Evolutionary conservation across 2,113 vertebrate genomes (phyloP).

Genomic region (Tupaia tana): DNA sequence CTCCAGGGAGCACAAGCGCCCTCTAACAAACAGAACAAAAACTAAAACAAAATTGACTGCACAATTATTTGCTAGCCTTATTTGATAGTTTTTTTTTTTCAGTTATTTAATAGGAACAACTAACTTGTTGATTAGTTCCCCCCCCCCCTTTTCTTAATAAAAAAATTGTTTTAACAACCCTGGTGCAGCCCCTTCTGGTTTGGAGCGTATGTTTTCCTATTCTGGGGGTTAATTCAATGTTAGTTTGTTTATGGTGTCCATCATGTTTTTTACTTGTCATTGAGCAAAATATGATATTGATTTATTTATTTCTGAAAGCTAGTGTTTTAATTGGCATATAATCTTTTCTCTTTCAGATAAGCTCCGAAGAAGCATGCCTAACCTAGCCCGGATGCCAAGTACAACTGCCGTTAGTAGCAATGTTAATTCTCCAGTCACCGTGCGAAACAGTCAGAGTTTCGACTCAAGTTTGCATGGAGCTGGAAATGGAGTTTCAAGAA

Average conservation of each 20-base stretch:
- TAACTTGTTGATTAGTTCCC: not conserved
- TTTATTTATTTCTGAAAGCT: conserved; percentile 28
- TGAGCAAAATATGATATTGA: not conserved
- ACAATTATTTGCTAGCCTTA: not conserved
- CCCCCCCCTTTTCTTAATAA: not conserved
- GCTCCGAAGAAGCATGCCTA: conserved; percentile 98
- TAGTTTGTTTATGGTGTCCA: not conserved
- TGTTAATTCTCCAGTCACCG: conserved; percentile 88
- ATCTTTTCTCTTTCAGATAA: conserved; percentile 89
- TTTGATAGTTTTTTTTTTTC: not conserved
- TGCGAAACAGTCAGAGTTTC: conserved; percentile 97
- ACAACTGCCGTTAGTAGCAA: conserved; percentile 85
- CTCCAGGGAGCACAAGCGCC: no score
- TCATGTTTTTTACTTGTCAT: not conserved
- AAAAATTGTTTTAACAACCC: no score
- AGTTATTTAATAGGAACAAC: not conserved
- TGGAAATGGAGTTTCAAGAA: conserved; percentile 92
- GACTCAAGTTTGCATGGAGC: conserved; percentile 93
- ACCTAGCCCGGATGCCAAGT: conserved; percentile 92
- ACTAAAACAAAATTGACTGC: no score
- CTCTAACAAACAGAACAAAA: no score
- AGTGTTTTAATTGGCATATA: not conserved
- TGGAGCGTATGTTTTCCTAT: not conserved
- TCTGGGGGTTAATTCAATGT: not conserved
- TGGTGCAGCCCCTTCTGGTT: not conserved